Base-by-base conservation (phyloP, 2,113 vertebrate species). In the Promerops cafer region DNA sequence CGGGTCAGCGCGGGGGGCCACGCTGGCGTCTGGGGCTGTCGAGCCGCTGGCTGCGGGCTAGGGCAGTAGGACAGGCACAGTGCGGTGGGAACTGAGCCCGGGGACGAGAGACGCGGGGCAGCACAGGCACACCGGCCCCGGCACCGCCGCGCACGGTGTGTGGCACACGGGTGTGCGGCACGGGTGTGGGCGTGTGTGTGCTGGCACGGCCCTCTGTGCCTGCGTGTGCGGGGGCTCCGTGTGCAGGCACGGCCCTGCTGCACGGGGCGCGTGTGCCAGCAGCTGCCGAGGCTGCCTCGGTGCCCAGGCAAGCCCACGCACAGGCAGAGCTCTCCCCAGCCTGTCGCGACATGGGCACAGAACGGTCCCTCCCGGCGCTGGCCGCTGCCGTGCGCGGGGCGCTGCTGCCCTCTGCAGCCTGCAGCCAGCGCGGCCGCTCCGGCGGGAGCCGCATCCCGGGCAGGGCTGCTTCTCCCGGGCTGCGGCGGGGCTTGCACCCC, bases 391-490 rank as follows among this genome's bases (percentile, higher is more conserved):
- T 59, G 87, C 68, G 85, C n/a, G 87, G 70, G 74, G 11, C 44
- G 11, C 90, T 96, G 94, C 94, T 90, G 93, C 96, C 96, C 94
- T 95, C 96, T 96, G 81, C 92, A 71, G 95, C 72, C 20, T 11
- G 72, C 81, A 76, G 57, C 47, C 83, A 23, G 86, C 27, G 45
- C 45, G 9, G 78, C 75, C 45, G 66, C 65, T 18, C 59, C 35
- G 6, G 8, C 27, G 33, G 70, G 11, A 70, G 68, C 42, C 2
- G 63, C 78, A 13, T 2, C 50, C 40, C n/a, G 1, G 37, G 17
- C 70, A n/a, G 2, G 4, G 72, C 74, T 6, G 56, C 42, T 47
- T 4, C 37, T 17, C n/a, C 42, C 8, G 11, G 28, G 11, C 28
- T 16, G 69, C 69, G 13, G 6, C 3, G 23, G 9, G 1, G 8